Evolutionary conservation across 2,113 vertebrate species (phyloP).

Genomic region (Oxygymnocypris stewartii): DNA sequence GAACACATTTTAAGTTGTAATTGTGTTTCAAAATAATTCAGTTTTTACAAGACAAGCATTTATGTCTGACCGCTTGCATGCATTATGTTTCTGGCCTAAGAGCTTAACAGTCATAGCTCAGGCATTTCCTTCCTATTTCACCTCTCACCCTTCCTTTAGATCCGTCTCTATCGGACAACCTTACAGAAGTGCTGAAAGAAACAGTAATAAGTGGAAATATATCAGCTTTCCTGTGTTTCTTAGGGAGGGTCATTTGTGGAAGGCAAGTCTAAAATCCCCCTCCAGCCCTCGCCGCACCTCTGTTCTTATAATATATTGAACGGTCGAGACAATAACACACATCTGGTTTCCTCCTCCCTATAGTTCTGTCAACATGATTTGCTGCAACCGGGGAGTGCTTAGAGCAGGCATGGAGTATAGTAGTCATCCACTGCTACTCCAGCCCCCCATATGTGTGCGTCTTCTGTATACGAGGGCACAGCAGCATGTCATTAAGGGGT

Average conservation of each 20-base stretch:
- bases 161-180: constrained; percentile 9
- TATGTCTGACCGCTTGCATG: neutral
- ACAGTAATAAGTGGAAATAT: constrained; percentile 25
- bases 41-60: neutral
- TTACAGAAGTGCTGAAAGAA: constrained; percentile 54
- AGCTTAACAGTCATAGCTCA: constrained; percentile 31
- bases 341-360: constrained; percentile 32
- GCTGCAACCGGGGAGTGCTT: constrained; percentile 39
- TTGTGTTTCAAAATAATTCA: neutral
- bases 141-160: constrained; percentile 22
- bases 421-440: constrained; percentile 13
- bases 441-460: neutral
- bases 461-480: neutral
- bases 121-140: constrained; percentile 50
- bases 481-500: constrained; percentile 32
- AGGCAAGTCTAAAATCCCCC: constrained; percentile 28
- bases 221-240: constrained; percentile 31
- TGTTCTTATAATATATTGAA: constrained; percentile 11
- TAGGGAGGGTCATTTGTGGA: constrained; percentile 42
- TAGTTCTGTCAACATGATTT: constrained; percentile 25
- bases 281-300: neutral
- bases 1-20: neutral
- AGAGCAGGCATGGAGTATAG: neutral
- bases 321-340: constrained; percentile 3
- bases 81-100: neutral